These are phyloP conservation scores for Patagioenas fasciata DNA, from an alignment of 2,113 vertebrate species.

Conservation along the genomic window DNA sequence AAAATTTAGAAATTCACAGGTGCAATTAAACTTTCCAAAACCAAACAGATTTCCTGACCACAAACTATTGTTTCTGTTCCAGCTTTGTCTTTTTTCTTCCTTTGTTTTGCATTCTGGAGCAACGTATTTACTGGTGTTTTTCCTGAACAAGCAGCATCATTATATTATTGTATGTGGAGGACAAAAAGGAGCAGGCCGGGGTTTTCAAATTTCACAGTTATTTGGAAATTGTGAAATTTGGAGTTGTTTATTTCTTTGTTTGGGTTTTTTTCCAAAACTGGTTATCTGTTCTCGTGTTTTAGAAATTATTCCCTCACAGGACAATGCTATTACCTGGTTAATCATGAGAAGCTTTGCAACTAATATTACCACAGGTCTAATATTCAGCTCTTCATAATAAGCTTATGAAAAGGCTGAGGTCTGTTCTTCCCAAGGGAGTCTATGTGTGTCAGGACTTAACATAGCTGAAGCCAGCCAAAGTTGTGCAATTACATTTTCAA, in stretches of 20 bases:
- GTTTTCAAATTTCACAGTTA: background rate
- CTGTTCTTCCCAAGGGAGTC: background rate
- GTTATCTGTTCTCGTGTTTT: background rate
- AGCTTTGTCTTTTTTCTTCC: background rate
- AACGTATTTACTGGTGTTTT: background rate
- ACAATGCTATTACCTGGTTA: background rate
- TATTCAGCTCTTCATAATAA: background rate
- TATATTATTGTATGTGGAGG: background rate
- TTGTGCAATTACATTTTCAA: constrained; percentile 50
- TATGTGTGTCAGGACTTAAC: background rate
- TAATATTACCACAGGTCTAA: background rate
- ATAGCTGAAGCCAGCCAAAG: background rate
- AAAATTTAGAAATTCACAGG: background rate
- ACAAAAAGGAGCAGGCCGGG: background rate
- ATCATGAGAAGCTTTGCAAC: background rate
- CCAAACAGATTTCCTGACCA: background rate
- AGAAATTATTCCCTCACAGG: background rate
- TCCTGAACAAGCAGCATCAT: background rate
- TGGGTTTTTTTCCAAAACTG: background rate
- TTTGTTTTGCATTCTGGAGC: background rate
- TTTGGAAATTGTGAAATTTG: background rate
- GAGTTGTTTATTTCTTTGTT: background rate
- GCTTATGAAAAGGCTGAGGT: background rate
- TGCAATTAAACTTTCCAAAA: background rate
- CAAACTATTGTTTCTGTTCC: background rate